These are phyloP conservation scores for Syngnathus scovelli DNA, from an alignment of 2,113 vertebrate species.

Conservation along the genomic window DNA sequence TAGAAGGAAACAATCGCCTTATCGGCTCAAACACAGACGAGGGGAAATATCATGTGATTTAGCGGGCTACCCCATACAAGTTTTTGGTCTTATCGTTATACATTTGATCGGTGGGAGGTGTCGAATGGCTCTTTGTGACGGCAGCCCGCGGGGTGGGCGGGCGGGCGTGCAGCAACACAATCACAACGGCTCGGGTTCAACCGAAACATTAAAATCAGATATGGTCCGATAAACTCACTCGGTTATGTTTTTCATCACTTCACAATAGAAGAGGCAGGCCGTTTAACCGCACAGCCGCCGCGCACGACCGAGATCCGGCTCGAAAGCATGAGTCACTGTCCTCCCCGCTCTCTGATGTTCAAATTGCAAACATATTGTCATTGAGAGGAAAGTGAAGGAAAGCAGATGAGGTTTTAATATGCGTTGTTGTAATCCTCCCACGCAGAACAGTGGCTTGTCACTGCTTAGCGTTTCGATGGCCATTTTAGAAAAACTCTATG, in stretches of 20 bases:
- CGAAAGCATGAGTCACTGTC: constrained; percentile 26
- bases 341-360: constrained; percentile 29
- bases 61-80: constrained; percentile 17
- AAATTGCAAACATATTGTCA: constrained; percentile 24
- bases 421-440: constrained; percentile 41
- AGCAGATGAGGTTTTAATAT: constrained; percentile 49
- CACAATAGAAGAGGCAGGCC: constrained; percentile 12
- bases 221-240: constrained; percentile 10
- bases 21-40: constrained; percentile 25
- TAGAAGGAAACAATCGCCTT: constrained; percentile 7
- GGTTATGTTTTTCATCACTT: constrained; percentile 9
- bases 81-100: constrained; percentile 46
- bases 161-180: constrained; percentile 46
- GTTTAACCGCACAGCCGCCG: constrained; percentile 19
- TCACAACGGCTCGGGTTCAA: constrained; percentile 17
- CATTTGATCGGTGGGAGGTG: constrained; percentile 48
- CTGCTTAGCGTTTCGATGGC: constrained; percentile 11
- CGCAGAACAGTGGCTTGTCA: constrained; percentile 20
- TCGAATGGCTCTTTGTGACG: constrained; percentile 57
- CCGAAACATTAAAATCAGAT: constrained; percentile 1
- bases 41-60: constrained; percentile 50
- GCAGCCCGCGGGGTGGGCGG: constrained; percentile 41
- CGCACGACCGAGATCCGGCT: constrained; percentile 16
- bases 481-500: not conserved
- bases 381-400: not conserved